A percentile compares a stretch with the other conserved stretches of the same genome.
These are phyloP conservation scores for Clupea harengus DNA, from an alignment of 2,113 vertebrate genomes.

Conservation along the genomic window DNA sequence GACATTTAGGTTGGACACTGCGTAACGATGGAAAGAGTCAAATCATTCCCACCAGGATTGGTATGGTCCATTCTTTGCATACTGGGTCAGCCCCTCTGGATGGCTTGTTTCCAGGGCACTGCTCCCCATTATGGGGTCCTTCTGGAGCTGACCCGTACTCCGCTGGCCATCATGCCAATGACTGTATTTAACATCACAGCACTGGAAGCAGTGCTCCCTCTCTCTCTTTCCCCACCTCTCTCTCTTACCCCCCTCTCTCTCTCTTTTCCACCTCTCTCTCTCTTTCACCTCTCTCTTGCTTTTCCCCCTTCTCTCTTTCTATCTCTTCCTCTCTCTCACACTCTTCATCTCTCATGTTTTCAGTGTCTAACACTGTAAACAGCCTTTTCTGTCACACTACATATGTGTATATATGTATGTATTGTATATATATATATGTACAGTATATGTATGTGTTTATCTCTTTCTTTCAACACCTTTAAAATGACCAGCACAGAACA, in stretches of 20 bases:
- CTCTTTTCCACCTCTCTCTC: conserved; percentile 24
- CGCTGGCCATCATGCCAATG: neutral
- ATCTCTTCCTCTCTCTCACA: too few species aligned
- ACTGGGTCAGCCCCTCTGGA: neutral
- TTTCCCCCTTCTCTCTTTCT: neutral
- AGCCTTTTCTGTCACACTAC: too few species aligned
- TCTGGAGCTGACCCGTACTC: neutral
- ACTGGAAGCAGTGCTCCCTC: too few species aligned
- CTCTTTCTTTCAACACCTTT: too few species aligned
- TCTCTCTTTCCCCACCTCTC: neutral
- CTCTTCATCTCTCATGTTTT: too few species aligned
- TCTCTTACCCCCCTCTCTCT: conserved; percentile 24
- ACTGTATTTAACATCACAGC: neutral
- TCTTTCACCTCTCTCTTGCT: neutral
- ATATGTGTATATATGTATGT: neutral
- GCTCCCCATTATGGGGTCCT: neutral
- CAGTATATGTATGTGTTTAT: too few species aligned
- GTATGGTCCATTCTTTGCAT: neutral
- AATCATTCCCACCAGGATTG: too few species aligned
- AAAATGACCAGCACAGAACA: too few species aligned
- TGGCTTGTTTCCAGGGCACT: neutral
- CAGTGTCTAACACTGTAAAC: too few species aligned
- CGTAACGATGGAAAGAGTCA: neutral
- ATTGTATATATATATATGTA: neutral
- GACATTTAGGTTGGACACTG: neutral